Base-by-base conservation (phyloP, 2,113 vertebrate species). In the Lonchura striata region DNA sequence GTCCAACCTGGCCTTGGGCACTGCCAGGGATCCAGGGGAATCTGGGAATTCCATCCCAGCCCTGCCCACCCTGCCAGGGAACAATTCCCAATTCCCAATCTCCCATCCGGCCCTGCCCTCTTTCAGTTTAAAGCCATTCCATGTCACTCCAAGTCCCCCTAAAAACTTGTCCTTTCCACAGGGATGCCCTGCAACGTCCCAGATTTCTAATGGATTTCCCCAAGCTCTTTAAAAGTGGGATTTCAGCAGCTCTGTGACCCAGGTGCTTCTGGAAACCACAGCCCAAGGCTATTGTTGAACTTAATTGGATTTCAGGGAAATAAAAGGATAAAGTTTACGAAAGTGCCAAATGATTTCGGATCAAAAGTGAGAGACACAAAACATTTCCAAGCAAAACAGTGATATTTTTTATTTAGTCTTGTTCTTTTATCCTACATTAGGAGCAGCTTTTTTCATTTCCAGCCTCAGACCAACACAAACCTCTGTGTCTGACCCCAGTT, bases 381-480 rank as follows among this genome's bases (percentile, higher is more conserved):
- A 69, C 30, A 15, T 47, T 82, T 94, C 87, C 57, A 93, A 88
- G 63, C 20, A 49, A 83, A 96, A 77, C 79, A 91, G 31, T 53
- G 77, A 49, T 79, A 65, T 68, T 95, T 94, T 95, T 90, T 93
- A 90, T 93, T 90, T 93, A 95, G 83, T 86, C 80, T 92, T 86
- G 27, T 70, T 46, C 39, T 53, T 54, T 82, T 42, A 65, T 66
- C 53, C 66, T 69, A 86, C 83, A 88, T 77, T 95, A 86, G 57
- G 52, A 90, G 42, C 27, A 78, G 30, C 47, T 92, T 47, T 94
- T 94, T 49, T 44, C 39, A 61, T 74, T 85, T 85, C 50, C 33
- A 59, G 0, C 24, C 31, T 82, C 7, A 4, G 44, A 64, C 10
- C 53, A 70, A 41, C 66, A 50, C 7, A 17, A 24, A 12, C 10